Conservation (phyloP, 2,797 vertebrate species). For the Xerus rutilus region DNA sequence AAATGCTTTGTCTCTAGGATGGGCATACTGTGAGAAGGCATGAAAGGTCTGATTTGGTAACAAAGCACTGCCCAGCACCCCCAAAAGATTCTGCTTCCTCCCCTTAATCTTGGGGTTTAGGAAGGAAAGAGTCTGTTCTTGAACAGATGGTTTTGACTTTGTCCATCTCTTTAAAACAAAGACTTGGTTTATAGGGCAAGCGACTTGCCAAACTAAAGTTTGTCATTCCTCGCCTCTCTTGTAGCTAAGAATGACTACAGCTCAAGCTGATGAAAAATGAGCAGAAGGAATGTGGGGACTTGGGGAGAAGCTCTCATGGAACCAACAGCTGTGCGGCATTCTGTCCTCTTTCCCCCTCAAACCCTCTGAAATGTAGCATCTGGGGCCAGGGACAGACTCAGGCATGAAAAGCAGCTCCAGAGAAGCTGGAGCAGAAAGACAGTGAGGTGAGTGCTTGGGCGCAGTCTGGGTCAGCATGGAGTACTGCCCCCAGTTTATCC, state of each 20-base stretch:
- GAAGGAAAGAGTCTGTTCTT: not conserved
- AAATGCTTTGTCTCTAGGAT: not conserved
- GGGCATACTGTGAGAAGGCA: not conserved
- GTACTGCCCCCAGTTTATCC: too few species aligned
- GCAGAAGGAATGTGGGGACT: not conserved
- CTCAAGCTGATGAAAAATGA: not conserved
- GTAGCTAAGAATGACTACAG: not conserved
- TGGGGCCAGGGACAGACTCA: not conserved
- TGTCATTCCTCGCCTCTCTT: not conserved
- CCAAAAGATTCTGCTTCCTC: not conserved
- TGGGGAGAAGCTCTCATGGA: not conserved
- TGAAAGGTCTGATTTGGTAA: not conserved
- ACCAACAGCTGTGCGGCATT: not conserved
- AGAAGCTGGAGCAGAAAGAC: not conserved
- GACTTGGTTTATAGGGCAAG: not conserved
- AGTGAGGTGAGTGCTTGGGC: too few species aligned
- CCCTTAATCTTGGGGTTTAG: not conserved
- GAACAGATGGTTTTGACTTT: not conserved
- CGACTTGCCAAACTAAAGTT: not conserved
- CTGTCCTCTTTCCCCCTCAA: not conserved
- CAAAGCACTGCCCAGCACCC: not conserved
- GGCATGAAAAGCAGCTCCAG: not conserved
- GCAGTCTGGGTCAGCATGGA: too few species aligned
- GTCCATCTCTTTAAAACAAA: not conserved
- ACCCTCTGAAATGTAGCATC: not conserved